phyloP scores from a whole-genome alignment of 2,888 invertebrate genomes.

The Serripes groenlandicus region DNA sequence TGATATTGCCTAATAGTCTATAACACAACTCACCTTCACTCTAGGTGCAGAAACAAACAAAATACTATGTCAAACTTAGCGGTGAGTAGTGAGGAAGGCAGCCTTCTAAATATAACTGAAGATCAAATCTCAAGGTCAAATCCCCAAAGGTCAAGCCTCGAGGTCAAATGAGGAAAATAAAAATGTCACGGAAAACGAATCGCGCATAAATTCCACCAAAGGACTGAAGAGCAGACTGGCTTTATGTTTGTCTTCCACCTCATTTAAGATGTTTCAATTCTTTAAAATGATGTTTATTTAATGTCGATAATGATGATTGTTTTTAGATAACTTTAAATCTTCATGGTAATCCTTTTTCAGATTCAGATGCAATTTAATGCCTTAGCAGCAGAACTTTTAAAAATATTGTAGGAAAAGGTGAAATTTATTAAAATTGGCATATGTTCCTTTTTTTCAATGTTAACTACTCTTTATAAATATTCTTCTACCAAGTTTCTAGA shows the following conservation, averaged over 20 bases:
- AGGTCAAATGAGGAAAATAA: background rate
- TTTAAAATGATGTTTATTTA: too few relatives aligned
- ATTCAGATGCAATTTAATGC: background rate
- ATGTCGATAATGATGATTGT: too few relatives aligned
- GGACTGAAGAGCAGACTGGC: conserved; percentile 12
- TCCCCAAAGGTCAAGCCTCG: background rate
- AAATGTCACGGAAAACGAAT: conserved; percentile 11
- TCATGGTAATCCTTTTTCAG: background rate
- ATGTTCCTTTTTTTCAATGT: background rate
- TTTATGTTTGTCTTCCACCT: too few relatives aligned
- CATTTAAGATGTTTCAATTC: too few relatives aligned
- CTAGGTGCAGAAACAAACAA: conserved; percentile 57
- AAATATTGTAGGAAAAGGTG: background rate
- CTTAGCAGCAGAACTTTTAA: background rate
- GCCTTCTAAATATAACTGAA: conserved; percentile 24
- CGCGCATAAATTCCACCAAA: background rate
- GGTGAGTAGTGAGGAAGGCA: conserved; percentile 29
- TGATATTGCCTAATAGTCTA: conserved; percentile 6
- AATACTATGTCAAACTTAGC: conserved; percentile 21
- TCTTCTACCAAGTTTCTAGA: too few relatives aligned
- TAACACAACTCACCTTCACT: conserved; percentile 50
- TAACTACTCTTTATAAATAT: background rate
- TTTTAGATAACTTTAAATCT: too few relatives aligned
- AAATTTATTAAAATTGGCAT: background rate
- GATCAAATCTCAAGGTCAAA: conserved; percentile 15